Evolutionary conservation across 2,113 vertebrate species (phyloP).

Genomic region (Triplophysa dalaica): DNA sequence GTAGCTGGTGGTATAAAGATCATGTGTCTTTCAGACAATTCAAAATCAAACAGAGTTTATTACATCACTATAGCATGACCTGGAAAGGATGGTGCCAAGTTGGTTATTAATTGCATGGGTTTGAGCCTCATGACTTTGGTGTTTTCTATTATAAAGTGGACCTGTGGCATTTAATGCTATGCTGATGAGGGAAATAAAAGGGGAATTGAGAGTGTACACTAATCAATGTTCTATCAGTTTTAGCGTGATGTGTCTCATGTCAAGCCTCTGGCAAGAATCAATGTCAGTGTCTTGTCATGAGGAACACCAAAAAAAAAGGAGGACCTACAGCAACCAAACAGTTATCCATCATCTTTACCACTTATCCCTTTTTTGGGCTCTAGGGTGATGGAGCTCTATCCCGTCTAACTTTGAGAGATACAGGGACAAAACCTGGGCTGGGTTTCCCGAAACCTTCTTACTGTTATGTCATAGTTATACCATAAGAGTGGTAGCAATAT

Average conservation of each 20-base stretch:
- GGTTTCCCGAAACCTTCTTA: no score
- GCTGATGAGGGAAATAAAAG: background rate
- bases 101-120: background rate
- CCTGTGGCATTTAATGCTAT: background rate
- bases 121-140: constrained; percentile 17
- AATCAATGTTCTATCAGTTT: constrained; percentile 61
- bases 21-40: background rate
- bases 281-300: constrained; percentile 13
- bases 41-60: background rate
- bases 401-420: background rate
- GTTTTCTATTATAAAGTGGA: background rate
- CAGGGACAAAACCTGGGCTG: background rate
- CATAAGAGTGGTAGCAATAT: no score
- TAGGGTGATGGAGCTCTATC: no score
- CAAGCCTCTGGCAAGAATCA: constrained; percentile 27
- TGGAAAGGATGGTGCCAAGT: constrained; percentile 5
- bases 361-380: no score
- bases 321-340: background rate
- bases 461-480: no score
- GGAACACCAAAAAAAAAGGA: background rate
- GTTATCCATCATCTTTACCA: no score
- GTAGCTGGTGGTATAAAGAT: background rate
- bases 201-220: constrained; percentile 46
- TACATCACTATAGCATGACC: background rate
- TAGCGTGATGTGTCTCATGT: constrained; percentile 54